Evolutionary conservation across 2,113 vertebrate species (phyloP).

Genomic region (Mesoclemmys tuberculata): DNA sequence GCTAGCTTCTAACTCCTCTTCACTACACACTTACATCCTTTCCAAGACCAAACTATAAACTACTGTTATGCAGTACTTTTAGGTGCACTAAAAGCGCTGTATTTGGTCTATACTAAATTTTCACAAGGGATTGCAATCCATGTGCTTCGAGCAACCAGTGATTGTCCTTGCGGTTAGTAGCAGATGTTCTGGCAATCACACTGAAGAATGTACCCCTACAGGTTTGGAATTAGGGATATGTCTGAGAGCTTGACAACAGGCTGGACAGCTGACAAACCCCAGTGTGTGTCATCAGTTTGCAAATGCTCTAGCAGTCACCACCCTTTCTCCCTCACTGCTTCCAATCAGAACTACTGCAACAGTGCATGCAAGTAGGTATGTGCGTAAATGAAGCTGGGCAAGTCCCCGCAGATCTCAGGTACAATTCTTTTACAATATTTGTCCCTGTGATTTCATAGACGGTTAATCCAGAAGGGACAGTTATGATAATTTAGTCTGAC

Average conservation of each 20-base stretch:
- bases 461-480: neutral
- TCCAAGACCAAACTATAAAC: neutral
- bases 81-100: neutral
- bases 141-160: neutral
- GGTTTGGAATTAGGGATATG: conserved; percentile 18
- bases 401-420: neutral
- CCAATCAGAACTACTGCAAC: neutral
- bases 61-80: neutral
- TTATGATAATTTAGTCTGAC: neutral
- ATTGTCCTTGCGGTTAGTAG: conserved; percentile 7
- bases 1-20: neutral
- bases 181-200: conserved; percentile 14
- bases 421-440: neutral
- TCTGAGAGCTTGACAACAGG: conserved; percentile 1
- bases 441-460: neutral
- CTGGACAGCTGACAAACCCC: neutral
- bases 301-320: neutral
- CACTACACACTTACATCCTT: neutral
- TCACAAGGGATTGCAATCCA: neutral
- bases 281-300: neutral
- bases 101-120: neutral
- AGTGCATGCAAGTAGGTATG: neutral
- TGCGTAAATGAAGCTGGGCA: neutral
- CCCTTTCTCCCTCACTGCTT: neutral
- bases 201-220: neutral